A percentile compares a stretch with the other conserved stretches of the same genome.
Conservation (phyloP, 35 echinoderm and acorn worm species). For the Chiridota heheva region DNA sequence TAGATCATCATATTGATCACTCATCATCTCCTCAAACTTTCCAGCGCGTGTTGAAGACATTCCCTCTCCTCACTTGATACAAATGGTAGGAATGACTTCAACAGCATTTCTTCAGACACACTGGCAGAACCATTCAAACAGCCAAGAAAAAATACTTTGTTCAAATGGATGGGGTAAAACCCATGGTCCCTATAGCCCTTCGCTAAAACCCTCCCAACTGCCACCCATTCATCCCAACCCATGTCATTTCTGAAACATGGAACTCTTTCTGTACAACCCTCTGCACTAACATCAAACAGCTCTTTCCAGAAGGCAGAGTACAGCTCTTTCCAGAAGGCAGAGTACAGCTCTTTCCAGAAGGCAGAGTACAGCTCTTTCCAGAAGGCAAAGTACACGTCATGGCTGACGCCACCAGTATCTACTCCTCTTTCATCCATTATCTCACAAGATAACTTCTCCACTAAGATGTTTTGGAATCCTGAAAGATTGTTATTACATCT, state of each 20-base stretch:
- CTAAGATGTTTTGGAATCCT: too few species aligned
- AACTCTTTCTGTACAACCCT: not conserved
- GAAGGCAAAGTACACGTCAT: slow-evolving; percentile 13
- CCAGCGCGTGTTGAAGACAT: not conserved
- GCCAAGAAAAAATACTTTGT: not conserved
- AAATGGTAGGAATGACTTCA: not conserved
- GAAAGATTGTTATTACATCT: too few species aligned
- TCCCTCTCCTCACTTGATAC: not conserved
- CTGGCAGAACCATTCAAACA: not conserved
- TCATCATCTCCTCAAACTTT: not conserved
- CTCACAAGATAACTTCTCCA: too few species aligned
- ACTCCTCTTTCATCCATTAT: too few species aligned
- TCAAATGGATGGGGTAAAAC: not conserved
- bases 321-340: too few species aligned
- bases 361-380: too few species aligned
- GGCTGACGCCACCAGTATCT: slow-evolving; percentile 2
- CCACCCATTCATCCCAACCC: not conserved
- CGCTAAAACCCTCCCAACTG: not conserved
- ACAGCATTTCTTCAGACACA: not conserved
- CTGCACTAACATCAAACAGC: slow-evolving; percentile 1
- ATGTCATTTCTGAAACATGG: slow-evolving; percentile 2
- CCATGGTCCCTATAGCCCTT: not conserved
- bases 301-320: not conserved
- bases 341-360: too few species aligned
- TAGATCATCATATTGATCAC: not conserved